A percentile compares a stretch with the other conserved stretches of the same genome.
phyloP scores from a whole-genome alignment of 2,888 invertebrate genomes.

The Caenorhabditis afra region DNA sequence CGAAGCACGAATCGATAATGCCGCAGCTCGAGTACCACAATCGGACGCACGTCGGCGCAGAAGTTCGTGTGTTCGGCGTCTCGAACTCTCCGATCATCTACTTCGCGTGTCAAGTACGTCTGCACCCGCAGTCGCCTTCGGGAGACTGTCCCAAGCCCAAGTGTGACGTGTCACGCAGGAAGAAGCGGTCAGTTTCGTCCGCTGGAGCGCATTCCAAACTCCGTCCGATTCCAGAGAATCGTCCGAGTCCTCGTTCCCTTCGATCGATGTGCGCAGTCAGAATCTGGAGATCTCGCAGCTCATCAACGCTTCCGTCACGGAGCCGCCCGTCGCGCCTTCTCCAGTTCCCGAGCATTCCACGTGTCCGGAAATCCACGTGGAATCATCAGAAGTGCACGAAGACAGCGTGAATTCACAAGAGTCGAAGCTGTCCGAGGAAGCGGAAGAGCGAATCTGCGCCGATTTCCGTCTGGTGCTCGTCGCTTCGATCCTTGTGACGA shows the following conservation, averaged over 20 bases:
- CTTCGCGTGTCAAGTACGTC: constrained; percentile 73
- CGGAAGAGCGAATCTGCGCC: constrained; percentile 44
- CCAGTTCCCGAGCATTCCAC: constrained; percentile 1
- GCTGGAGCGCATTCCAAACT: neutral
- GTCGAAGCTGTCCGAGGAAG: no score
- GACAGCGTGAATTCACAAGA: no score
- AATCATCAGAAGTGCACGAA: neutral
- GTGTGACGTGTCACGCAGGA: constrained; percentile 28
- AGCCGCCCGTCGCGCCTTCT: neutral
- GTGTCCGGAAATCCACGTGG: constrained; percentile 48
- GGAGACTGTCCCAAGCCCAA: constrained; percentile 55
- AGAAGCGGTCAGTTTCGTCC: constrained; percentile 13
- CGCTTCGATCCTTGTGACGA: constrained; percentile 29
- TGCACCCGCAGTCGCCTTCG: constrained; percentile 63
- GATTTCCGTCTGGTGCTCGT: constrained; percentile 47
- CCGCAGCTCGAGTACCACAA: constrained; percentile 71
- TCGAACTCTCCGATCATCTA: constrained; percentile 71
- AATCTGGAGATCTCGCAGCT: constrained; percentile 66
- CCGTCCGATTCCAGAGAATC: constrained; percentile 26
- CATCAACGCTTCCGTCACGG: constrained; percentile 18
- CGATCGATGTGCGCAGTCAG: constrained; percentile 65
- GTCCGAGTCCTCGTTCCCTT: constrained; percentile 26
- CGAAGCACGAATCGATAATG: constrained; percentile 65
- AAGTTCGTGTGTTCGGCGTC: constrained; percentile 72
- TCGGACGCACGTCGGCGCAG: constrained; percentile 67